Percentiles rank a stretch among this genome's conserved stretches.
Evolutionary conservation across 2,113 vertebrate species (phyloP).

Genomic region (Rattus rattus): DNA sequence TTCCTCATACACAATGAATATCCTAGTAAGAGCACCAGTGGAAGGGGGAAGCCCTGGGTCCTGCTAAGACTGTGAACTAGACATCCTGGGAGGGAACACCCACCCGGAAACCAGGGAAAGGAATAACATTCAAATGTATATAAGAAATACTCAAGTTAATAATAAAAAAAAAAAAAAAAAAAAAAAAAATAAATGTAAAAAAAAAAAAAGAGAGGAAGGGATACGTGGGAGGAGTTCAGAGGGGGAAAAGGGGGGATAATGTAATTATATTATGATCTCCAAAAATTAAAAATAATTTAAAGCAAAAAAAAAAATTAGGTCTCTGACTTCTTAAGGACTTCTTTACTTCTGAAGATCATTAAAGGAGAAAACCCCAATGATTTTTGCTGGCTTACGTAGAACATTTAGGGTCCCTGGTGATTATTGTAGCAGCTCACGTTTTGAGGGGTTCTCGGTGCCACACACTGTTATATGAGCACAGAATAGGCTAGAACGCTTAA

Average conservation of each 20-base stretch:
- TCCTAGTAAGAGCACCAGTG: no score
- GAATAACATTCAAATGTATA: no score
- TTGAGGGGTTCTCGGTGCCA: background rate
- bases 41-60: no score
- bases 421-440: background rate
- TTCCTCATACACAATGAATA: no score
- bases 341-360: conserved; percentile 37
- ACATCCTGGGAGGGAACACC: no score
- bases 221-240: background rate
- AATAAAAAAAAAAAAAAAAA: no score
- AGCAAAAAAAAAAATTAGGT: background rate
- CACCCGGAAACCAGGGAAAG: no score
- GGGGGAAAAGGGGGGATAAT: background rate
- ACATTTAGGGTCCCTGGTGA: background rate
- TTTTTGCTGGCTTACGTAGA: conserved; percentile 10
- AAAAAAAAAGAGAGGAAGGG: background rate
- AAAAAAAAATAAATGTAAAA: no score
- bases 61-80: no score
- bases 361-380: background rate
- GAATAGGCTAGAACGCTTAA: background rate
- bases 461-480: background rate
- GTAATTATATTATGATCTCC: background rate
- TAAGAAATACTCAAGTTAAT: no score
- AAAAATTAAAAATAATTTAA: background rate
- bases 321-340: background rate